These are phyloP conservation scores for Leptogaster cylindrica DNA, from an alignment of 2,888 invertebrate species.

Conservation along the genomic window DNA sequence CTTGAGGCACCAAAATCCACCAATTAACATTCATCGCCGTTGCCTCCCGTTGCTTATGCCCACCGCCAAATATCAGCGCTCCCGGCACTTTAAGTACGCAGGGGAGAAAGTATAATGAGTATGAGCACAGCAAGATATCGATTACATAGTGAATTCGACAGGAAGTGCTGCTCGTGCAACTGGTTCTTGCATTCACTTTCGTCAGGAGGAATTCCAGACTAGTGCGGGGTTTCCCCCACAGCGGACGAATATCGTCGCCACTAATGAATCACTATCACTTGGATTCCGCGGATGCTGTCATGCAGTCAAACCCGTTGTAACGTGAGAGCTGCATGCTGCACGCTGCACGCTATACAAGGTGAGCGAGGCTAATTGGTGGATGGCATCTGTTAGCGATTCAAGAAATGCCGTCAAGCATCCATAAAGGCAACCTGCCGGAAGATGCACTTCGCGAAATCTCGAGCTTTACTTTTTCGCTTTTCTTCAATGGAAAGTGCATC, in stretches of 20 bases:
- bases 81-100: no score
- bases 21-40: constrained; percentile 3
- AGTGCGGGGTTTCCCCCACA: background rate
- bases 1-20: no score
- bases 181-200: constrained; percentile 15
- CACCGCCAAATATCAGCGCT: background rate
- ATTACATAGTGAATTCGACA: constrained; percentile 12
- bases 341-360: background rate
- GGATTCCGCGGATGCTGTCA: background rate
- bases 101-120: constrained; percentile 14
- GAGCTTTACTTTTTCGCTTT: no score
- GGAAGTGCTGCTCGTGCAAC: background rate
- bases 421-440: no score
- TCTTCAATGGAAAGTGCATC: no score
- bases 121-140: background rate
- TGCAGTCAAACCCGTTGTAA: background rate
- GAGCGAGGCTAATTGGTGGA: background rate
- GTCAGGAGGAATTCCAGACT: constrained; percentile 16
- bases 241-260: constrained; percentile 1
- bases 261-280: background rate
- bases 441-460: no score
- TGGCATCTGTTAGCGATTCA: constrained; percentile 7
- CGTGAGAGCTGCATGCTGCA: background rate
- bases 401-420: no score
- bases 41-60: background rate